Percentiles rank a stretch among this genome's conserved stretches.
phyloP scores from a whole-genome alignment of 2,888 invertebrate genomes.

The Tipula helvola region DNA sequence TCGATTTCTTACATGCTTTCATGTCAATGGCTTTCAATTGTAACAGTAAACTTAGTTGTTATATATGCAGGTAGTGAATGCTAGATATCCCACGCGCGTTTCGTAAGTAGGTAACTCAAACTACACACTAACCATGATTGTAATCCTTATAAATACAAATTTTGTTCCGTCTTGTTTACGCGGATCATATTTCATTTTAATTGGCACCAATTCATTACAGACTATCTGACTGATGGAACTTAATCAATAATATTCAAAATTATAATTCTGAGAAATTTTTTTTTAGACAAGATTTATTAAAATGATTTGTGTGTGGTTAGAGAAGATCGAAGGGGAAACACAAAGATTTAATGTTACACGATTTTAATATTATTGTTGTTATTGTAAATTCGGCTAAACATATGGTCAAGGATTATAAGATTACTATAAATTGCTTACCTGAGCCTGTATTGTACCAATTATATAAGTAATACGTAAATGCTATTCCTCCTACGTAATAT shows the following conservation, averaged over 20 bases:
- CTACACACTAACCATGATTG: background rate
- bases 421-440: background rate
- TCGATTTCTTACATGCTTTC: background rate
- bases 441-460: background rate
- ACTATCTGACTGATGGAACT: background rate
- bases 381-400: background rate
- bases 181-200: background rate
- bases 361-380: background rate
- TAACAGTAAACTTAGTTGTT: background rate
- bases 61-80: background rate
- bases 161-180: background rate
- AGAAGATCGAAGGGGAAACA: background rate
- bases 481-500: background rate
- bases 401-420: background rate
- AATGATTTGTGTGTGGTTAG: background rate
- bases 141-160: background rate
- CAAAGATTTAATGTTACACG: background rate
- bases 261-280: background rate
- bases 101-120: background rate
- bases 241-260: background rate
- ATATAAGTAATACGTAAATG: background rate
- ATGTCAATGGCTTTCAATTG: background rate
- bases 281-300: background rate
- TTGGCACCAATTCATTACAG: background rate
- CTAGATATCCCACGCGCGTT: background rate